These are phyloP conservation scores for Drosophila helvetica DNA, from an alignment of 2,888 invertebrate species.

Conservation along the genomic window DNA sequence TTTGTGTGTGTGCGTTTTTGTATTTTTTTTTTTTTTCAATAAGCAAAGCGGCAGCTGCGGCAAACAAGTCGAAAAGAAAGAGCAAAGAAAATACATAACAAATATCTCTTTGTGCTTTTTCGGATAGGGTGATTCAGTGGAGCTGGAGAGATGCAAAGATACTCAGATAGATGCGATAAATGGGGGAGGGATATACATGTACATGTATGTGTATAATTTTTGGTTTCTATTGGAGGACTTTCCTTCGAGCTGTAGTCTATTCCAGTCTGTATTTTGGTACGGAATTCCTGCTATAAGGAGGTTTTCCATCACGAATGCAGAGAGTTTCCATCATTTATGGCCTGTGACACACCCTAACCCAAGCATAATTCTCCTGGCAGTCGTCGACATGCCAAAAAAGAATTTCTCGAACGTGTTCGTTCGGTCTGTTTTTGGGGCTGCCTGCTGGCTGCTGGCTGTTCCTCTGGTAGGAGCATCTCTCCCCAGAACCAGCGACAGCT, in stretches of 20 bases:
- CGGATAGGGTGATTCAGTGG: constrained; percentile 36
- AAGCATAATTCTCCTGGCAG: constrained; percentile 22
- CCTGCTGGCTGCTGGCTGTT: constrained; percentile 13
- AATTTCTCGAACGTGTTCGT: constrained; percentile 41
- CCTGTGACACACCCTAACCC: constrained; percentile 31
- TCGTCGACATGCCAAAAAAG: constrained; percentile 39
- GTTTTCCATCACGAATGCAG: not conserved
- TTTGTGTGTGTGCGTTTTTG: no score
- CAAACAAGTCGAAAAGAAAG: constrained; percentile 52
- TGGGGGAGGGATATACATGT: not conserved
- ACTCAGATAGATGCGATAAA: not conserved
- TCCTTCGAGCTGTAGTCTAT: not conserved
- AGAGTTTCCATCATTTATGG: not conserved
- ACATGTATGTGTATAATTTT: not conserved
- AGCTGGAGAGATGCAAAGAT: constrained; percentile 4
- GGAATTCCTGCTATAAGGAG: no score
- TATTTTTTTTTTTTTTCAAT: constrained; percentile 36
- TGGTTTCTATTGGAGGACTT: not conserved
- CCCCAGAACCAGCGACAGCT: constrained; percentile 56
- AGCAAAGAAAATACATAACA: constrained; percentile 35
- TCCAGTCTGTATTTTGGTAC: no score
- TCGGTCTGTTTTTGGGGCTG: constrained; percentile 25
- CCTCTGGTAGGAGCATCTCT: constrained; percentile 29
- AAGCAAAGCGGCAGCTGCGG: constrained; percentile 38
- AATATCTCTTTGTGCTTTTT: constrained; percentile 29